Conservation (phyloP, 2,797 vertebrate genomes). For the Linurgus olivaceus region DNA sequence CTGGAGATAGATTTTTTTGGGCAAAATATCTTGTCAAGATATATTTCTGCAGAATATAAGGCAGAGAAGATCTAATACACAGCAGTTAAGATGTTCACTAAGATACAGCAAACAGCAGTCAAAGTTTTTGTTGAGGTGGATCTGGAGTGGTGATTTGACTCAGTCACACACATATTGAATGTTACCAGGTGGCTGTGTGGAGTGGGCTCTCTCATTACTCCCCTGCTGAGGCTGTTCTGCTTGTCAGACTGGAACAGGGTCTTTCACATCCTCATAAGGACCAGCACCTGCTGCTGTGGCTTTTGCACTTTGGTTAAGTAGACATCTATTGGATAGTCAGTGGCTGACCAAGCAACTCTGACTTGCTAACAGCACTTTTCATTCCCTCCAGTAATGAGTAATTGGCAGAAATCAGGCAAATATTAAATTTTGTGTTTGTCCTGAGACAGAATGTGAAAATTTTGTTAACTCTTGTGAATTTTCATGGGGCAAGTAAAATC, state of each 20-base stretch:
- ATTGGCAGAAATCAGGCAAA: neutral
- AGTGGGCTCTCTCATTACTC: neutral
- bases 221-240: neutral
- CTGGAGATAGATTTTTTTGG: neutral
- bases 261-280: neutral
- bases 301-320: neutral
- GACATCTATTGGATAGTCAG: neutral
- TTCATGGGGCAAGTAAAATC: neutral
- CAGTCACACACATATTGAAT: neutral
- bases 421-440: neutral
- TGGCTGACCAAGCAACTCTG: neutral
- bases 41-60: neutral
- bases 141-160: neutral
- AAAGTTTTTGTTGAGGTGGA: neutral
- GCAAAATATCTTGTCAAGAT: neutral
- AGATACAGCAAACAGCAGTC: neutral
- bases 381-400: neutral
- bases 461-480: neutral
- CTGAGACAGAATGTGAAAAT: neutral
- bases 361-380: neutral
- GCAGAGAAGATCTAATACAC: neutral
- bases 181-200: neutral
- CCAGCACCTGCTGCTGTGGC: neutral
- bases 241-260: neutral
- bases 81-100: neutral